Conservation (phyloP, 1,140 invertebrate species). For the Drosophila jambulina region DNA sequence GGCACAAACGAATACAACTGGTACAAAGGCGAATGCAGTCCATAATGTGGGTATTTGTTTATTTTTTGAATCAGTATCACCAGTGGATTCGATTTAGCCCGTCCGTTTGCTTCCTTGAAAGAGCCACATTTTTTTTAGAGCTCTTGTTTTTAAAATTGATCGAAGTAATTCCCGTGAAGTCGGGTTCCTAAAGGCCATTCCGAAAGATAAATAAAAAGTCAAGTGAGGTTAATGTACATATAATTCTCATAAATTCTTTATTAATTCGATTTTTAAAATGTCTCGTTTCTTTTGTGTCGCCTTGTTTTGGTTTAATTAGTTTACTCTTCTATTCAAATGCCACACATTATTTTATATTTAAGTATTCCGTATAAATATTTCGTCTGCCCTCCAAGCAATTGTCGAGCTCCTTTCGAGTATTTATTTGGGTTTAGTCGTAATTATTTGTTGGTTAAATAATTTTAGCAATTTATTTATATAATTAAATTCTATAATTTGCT, state of each 20-base stretch:
- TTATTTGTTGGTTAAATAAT: slow-evolving; percentile 75
- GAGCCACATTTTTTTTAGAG: not conserved
- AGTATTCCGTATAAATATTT: slow-evolving; percentile 68
- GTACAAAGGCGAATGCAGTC: not conserved
- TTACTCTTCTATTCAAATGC: slow-evolving; percentile 77
- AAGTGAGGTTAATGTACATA: slow-evolving; percentile 69
- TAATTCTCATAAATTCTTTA: slow-evolving; percentile 85
- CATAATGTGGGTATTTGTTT: not conserved
- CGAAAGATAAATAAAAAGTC: not conserved
- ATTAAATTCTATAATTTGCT: slow-evolving; percentile 83
- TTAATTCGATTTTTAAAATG: slow-evolving; percentile 83
- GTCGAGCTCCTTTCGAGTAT: slow-evolving; percentile 57
- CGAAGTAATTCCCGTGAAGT: too few relatives aligned
- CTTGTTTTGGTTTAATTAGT: slow-evolving; percentile 69
- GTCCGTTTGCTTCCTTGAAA: not conserved
- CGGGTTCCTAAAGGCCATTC: too few relatives aligned
- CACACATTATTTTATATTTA: slow-evolving; percentile 67
- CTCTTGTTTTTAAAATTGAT: not conserved
- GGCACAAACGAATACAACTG: too few relatives aligned
- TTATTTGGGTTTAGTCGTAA: slow-evolving; percentile 52
- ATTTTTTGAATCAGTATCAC: not conserved
- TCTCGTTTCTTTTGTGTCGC: slow-evolving; percentile 56
- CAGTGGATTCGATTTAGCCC: not conserved
- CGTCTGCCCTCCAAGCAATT: slow-evolving; percentile 38
- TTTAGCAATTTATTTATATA: slow-evolving; percentile 76